These are phyloP conservation scores for Pampus argenteus DNA, from an alignment of 2,797 vertebrate species.

Conservation along the genomic window DNA sequence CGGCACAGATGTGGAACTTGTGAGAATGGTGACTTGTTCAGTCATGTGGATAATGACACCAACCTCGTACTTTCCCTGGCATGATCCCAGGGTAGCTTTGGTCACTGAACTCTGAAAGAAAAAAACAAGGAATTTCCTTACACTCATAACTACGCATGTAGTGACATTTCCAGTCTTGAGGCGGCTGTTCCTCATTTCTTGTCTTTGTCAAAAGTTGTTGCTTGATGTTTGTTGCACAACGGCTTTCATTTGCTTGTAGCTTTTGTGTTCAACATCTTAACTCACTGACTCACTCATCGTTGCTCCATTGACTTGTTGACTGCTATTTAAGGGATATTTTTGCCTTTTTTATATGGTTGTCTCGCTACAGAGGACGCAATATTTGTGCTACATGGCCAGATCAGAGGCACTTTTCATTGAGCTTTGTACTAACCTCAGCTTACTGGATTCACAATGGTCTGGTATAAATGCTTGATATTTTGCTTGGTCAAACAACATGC, in stretches of 20 bases:
- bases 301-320: conserved; percentile 4
- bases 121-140: conserved; percentile 7
- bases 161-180: conserved; percentile 40
- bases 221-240: conserved; percentile 37
- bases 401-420: conserved; percentile 26
- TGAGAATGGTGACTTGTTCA: conserved; percentile 23
- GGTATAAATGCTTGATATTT: conserved; percentile 45
- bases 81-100: conserved; percentile 35
- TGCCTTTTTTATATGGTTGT: conserved; percentile 4
- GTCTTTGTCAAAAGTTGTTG: conserved; percentile 21
- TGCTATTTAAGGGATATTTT: neutral
- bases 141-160: neutral
- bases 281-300: conserved; percentile 25
- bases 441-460: conserved; percentile 34
- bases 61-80: conserved; percentile 41
- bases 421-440: conserved; percentile 63
- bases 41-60: conserved; percentile 15
- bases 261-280: conserved; percentile 31
- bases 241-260: conserved; percentile 24
- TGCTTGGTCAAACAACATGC: conserved; percentile 31
- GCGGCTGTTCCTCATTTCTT: conserved; percentile 27
- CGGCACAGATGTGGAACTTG: conserved; percentile 16
- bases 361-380: conserved; percentile 18
- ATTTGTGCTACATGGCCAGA: neutral
- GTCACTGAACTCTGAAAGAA: conserved; percentile 23